Evolutionary conservation across 2,888 invertebrate species (phyloP).

Genomic region (Cryptophagus acutangulus): DNA sequence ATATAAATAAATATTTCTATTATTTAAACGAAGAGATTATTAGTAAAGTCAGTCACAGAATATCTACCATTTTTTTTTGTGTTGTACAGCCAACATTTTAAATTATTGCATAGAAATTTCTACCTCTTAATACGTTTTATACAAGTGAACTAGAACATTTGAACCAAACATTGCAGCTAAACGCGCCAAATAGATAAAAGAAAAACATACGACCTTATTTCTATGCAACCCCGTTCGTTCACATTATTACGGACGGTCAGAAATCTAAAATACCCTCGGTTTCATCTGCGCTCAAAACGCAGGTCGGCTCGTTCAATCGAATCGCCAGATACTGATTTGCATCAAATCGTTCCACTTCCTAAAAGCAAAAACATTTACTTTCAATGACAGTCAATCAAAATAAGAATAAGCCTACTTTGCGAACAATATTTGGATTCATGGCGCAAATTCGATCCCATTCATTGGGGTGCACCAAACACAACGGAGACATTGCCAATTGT

Average conservation of each 20-base stretch:
- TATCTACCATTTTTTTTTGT: too few relatives aligned
- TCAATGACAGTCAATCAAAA: slow-evolving; percentile 5
- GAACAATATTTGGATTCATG: slow-evolving; percentile 51
- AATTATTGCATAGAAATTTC: too few relatives aligned
- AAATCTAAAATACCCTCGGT: slow-evolving; percentile 22
- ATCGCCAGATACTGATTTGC: slow-evolving; percentile 44
- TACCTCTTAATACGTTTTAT: too few relatives aligned
- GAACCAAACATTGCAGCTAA: too few relatives aligned
- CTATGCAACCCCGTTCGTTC: too few relatives aligned
- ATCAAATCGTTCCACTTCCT: slow-evolving; percentile 46
- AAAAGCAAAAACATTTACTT: slow-evolving; percentile 15
- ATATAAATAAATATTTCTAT: background rate
- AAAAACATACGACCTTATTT: too few relatives aligned
- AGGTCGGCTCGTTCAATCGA: slow-evolving; percentile 36
- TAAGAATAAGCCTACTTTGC: slow-evolving; percentile 46
- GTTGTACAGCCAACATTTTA: too few relatives aligned
- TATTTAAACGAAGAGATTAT: too few relatives aligned
- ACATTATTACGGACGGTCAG: too few relatives aligned
- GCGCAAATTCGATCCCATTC: slow-evolving; percentile 53
- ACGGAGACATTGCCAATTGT: slow-evolving; percentile 53
- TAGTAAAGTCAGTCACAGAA: slow-evolving; percentile 10
- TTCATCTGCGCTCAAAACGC: slow-evolving; percentile 33
- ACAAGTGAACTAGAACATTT: too few relatives aligned
- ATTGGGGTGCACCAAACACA: slow-evolving; percentile 50
- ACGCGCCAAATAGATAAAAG: too few relatives aligned